Evolutionary conservation across 2,797 vertebrate species (phyloP), one percentile per base, ranked within the genome.

Genomic region (Rhynchotus rufescens): DNA sequence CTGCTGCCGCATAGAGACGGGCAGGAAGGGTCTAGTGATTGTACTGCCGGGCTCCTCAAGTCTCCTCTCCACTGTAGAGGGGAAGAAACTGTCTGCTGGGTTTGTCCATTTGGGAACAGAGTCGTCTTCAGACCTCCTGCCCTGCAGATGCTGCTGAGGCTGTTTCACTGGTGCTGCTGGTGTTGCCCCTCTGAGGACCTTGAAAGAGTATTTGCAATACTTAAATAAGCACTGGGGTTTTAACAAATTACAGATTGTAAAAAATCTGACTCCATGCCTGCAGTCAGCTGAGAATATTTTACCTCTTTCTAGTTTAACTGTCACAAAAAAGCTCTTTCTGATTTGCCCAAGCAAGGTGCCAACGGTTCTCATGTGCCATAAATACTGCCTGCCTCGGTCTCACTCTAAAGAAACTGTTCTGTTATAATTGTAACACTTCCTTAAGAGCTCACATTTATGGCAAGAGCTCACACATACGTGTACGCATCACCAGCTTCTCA

Each of bases 361-460:
- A 52, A 47, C 2, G 12, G 32, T 1, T 2, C 22, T 44, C 10
- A 3, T 5, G 25, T 38, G 16, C 44, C 34, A 25, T 10, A 20
- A 54, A 57, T 5, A 25, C 25, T 1, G 1, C 36, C 59, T 10
- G 30, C 10, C 10, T 0, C 4, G 26, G 51, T 51, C n/a, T 77
- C 12, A 3, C 0, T 2, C 21, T 45, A 15, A 44, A 77, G 60
- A 73, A 64, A 54, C 6, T 25, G 52, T n/a, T 61, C 52, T 22
- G 7, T 14, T 7, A 5, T 4, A 38, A 51, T 26, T 1, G 1
- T 19, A 65, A 42, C 3, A 3, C 28, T 44, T 54, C 36, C 36
- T 15, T 17, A 10, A 51, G 68, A 1, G 1, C 47, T 45, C 38
- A 19, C 3, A 3, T 34, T 62, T 44, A 52, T 80, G 59, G 52